phyloP scores from a whole-genome alignment of 2,888 invertebrate species.

The Cryptus viduatorius region DNA sequence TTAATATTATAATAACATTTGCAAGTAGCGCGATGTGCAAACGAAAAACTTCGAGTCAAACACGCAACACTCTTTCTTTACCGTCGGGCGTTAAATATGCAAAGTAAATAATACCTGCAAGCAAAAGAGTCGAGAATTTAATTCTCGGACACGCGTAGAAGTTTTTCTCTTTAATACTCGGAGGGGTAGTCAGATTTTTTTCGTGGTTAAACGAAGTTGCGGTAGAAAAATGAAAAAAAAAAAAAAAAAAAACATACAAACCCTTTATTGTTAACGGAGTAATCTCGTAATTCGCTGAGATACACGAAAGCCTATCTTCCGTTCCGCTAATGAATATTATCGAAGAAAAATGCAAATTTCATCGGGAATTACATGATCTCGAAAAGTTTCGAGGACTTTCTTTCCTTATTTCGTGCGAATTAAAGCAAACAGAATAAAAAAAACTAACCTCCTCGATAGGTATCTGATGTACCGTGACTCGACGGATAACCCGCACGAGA shows the following conservation, averaged over 20 bases:
- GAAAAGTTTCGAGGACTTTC: background rate
- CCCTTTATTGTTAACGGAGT: slow-evolving; percentile 15
- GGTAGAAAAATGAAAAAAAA: background rate
- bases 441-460: slow-evolving; percentile 1
- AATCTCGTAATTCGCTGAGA: slow-evolving; percentile 8
- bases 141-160: background rate
- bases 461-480: slow-evolving; percentile 2
- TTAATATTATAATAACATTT: background rate
- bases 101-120: slow-evolving; percentile 2
- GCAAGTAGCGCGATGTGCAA: background rate
- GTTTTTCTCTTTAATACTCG: background rate
- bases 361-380: slow-evolving; percentile 33
- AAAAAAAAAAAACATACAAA: background rate
- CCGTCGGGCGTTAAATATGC: background rate
- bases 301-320: background rate
- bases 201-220: background rate
- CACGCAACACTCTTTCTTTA: background rate
- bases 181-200: background rate
- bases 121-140: background rate
- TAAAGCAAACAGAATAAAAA: slow-evolving; percentile 32
- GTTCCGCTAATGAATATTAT: slow-evolving; percentile 32
- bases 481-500: slow-evolving; percentile 18
- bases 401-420: slow-evolving; percentile 30
- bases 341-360: slow-evolving; percentile 45
- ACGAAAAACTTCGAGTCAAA: slow-evolving; percentile 10